A percentile compares a stretch with the other conserved stretches of the same genome.
These are phyloP conservation scores for Xiphydria camelus DNA, from an alignment of 2,888 invertebrate species.

Conservation along the genomic window DNA sequence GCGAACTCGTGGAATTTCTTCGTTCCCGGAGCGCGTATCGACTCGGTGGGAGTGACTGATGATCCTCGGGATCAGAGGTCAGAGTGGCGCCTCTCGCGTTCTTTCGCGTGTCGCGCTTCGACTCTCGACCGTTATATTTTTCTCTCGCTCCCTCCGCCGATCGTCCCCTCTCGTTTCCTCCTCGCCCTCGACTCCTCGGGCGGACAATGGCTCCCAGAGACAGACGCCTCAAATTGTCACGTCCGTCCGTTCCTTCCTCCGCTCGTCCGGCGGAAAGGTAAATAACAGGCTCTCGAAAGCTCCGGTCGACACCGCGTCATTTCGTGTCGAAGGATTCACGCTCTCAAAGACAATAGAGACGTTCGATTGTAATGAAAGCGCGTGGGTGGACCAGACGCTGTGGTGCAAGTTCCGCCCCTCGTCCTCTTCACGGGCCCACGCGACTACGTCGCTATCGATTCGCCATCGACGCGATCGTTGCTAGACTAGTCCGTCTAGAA, in stretches of 20 bases:
- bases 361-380: constrained; percentile 33
- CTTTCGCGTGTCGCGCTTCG: neutral
- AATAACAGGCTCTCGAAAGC: constrained; percentile 3
- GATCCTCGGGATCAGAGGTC: too few species aligned
- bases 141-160: neutral
- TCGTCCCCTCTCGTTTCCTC: neutral
- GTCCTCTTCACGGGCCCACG: too few species aligned
- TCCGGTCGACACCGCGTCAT: constrained; percentile 20
- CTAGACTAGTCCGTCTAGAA: too few species aligned
- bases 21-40: constrained; percentile 36
- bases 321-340: constrained; percentile 21
- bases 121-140: neutral
- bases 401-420: too few species aligned
- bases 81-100: constrained; percentile 32
- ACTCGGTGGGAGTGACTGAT: constrained; percentile 41
- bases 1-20: constrained; percentile 37
- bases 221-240: constrained; percentile 15
- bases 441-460: too few species aligned
- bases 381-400: constrained; percentile 32
- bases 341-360: constrained; percentile 36
- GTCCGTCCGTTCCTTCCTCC: constrained; percentile 5
- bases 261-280: constrained; percentile 8
- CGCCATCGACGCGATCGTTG: too few species aligned
- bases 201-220: neutral
- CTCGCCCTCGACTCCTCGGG: neutral